Base-by-base conservation (phyloP, 2,113 vertebrate genomes). In the Phylloscopus trochiloides region DNA sequence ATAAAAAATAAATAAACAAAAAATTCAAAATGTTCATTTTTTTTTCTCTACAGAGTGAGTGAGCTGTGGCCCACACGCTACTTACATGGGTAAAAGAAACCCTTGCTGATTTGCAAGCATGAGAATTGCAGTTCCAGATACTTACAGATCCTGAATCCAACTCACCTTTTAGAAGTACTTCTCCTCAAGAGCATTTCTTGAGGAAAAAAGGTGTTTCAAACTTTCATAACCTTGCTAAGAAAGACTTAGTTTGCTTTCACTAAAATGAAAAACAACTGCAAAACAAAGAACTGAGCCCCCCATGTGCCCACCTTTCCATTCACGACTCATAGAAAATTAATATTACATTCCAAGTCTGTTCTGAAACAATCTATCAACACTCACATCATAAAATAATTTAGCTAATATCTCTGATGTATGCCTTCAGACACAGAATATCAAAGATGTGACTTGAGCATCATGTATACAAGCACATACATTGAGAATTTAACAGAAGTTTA, bases 281-380 rank as follows among this genome's bases (percentile, higher is more conserved):
- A 82, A 92, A 21, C 22, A 51, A 58, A 71, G 26, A 38, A 2
- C 9, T 0, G 2, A 48, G 2, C 3, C 3, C 2, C 1, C 22
- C 3, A 11, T 1, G 1, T 43, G 21, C 7, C 17, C 21, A 28
- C 11, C 26, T 68, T 76, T 52, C 38, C 6, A 7, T 21, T 7
- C 4, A 54, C 8, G 78, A 36, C 22, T 47, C 29, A 34, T 9
- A 20, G 55, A 62, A 92, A 85, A 62, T 29, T 12, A 32, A 77
- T 29, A 24, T 71, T 55, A 38, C 11, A 42, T 58, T 87, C 70
- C 66, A 81, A 78, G 14, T 18, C 3, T 52, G 4, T 81, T 74
- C 47, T 57, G 50, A 62, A 85, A 54, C 17, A 62, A 47, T 47
- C 45, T 70, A 21, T 66, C 48, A 74, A 28, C 10, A 42, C 58